These are phyloP conservation scores for Eupithecia tripunctaria DNA, from an alignment of 2,888 invertebrate genomes.

Conservation along the genomic window DNA sequence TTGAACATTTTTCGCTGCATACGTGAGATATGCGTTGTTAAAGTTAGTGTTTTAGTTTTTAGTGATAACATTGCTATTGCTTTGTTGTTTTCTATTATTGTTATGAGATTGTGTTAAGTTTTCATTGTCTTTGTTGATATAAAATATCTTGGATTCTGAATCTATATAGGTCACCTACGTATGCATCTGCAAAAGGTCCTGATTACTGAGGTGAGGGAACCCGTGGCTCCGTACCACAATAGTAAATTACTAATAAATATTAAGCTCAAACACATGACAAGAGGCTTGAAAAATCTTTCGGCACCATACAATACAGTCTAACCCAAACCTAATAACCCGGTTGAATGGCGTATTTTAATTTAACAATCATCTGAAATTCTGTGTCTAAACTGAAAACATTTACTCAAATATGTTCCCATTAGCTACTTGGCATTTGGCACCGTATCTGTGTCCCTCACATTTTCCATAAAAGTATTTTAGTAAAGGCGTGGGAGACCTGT, in stretches of 20 bases:
- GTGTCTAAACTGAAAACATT: background rate
- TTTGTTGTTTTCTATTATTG: too few species aligned
- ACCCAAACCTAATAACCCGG: background rate
- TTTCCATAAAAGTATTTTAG: conserved; percentile 37
- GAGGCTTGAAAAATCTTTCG: background rate
- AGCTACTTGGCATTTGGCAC: conserved; percentile 12
- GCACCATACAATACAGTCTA: background rate
- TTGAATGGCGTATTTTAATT: background rate
- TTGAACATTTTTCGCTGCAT: too few species aligned
- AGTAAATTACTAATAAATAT: conserved; percentile 32
- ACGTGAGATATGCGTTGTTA: too few species aligned
- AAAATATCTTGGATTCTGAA: too few species aligned
- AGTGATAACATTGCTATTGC: too few species aligned
- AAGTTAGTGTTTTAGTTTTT: too few species aligned
- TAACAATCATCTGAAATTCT: background rate
- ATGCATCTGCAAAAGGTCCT: conserved; percentile 42
- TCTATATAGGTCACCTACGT: conserved; percentile 45
- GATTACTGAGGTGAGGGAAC: conserved; percentile 25
- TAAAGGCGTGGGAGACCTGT: conserved; percentile 35
- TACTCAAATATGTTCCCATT: background rate
- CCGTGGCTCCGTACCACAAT: conserved; percentile 25
- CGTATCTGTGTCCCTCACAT: conserved; percentile 6
- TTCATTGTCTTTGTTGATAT: too few species aligned
- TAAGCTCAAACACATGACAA: background rate
- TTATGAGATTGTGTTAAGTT: too few species aligned